phyloP scores from a whole-genome alignment of 2,797 vertebrate genomes.

The Ciconia nigra region DNA sequence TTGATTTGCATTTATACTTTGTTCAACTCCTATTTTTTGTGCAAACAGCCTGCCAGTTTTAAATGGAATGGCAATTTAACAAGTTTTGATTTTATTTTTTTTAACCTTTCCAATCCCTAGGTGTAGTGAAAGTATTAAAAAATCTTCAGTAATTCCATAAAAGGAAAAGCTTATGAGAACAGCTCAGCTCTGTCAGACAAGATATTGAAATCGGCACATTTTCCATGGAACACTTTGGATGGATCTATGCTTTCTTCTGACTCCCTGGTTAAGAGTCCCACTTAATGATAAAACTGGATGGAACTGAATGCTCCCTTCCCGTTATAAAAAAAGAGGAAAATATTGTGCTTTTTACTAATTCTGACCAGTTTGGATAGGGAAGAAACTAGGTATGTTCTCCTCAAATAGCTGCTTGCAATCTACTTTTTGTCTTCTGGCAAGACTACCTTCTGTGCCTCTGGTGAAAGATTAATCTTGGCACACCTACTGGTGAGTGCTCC shows the following conservation, averaged over 20 bases:
- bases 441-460: neutral
- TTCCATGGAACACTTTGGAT: neutral
- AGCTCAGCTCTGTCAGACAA: neutral
- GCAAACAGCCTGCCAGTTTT: neutral
- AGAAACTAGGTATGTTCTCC: neutral
- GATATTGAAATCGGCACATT: neutral
- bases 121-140: neutral
- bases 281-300: neutral
- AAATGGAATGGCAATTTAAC: neutral
- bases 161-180: neutral
- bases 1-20: neutral
- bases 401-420: neutral
- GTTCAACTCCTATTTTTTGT: neutral
- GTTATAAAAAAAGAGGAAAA: neutral
- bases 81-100: neutral
- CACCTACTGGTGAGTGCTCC: neutral
- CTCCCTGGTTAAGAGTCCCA: neutral
- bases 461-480: neutral
- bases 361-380: neutral
- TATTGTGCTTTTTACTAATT: neutral
- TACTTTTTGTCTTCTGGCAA: neutral
- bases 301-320: neutral
- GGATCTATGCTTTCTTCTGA: neutral
- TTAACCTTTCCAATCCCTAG: neutral
- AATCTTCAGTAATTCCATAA: neutral